These are phyloP conservation scores for Mesocentrotus franciscanus DNA, from an alignment of 53 echinoderm and acorn worm species.

Conservation along the genomic window DNA sequence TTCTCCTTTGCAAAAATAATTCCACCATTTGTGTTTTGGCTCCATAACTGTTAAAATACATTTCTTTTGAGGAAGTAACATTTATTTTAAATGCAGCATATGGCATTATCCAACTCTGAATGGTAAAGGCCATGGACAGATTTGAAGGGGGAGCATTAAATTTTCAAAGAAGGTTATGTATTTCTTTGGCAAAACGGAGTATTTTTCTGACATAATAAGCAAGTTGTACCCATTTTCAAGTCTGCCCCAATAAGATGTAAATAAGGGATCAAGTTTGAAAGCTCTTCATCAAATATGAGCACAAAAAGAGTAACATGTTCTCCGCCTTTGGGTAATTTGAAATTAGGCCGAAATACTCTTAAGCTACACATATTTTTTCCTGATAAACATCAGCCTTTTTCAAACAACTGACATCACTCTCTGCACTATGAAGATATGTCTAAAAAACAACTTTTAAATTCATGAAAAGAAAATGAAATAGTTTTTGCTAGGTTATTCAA, in stretches of 20 bases:
- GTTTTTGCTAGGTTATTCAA: neutral
- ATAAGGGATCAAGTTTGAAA: neutral
- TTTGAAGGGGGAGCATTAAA: too few relatives aligned
- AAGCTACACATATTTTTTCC: neutral
- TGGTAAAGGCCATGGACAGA: too few relatives aligned
- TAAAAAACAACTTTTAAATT: neutral
- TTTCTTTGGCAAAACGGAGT: neutral
- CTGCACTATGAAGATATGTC: neutral
- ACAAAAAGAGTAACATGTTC: neutral
- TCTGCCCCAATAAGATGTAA: neutral
- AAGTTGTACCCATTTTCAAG: neutral
- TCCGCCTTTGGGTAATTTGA: neutral
- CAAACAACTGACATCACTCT: neutral
- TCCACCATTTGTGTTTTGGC: too few relatives aligned
- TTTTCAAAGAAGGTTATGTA: too few relatives aligned
- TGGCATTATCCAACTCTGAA: too few relatives aligned
- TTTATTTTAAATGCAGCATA: too few relatives aligned
- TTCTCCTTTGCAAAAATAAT: too few relatives aligned
- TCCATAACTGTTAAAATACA: too few relatives aligned
- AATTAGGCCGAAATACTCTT: constrained; percentile 1
- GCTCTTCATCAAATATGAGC: neutral
- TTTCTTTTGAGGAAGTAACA: too few relatives aligned
- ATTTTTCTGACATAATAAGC: neutral
- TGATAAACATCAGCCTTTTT: neutral
- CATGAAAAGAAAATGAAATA: neutral